Conservation (phyloP, 2,888 invertebrate genomes). For the Parnassius mnemosyne region DNA sequence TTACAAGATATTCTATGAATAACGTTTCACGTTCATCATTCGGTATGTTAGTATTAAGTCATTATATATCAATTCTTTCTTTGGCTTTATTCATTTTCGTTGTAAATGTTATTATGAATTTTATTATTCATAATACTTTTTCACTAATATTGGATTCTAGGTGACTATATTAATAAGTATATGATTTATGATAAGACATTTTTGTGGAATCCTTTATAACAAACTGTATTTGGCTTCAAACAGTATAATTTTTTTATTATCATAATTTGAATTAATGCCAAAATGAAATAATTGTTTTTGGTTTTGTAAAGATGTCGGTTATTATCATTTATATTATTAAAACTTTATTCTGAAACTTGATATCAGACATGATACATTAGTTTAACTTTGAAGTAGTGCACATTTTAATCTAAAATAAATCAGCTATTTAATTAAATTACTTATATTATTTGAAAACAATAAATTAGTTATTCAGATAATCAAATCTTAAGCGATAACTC, state of each 20-base stretch:
- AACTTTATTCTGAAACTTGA: too few relatives aligned
- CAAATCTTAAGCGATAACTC: too few relatives aligned
- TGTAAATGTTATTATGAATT: conserved; percentile 15
- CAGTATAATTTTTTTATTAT: neutral
- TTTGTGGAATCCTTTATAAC: neutral
- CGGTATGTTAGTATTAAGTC: conserved; percentile 21
- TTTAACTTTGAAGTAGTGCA: too few relatives aligned
- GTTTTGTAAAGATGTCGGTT: neutral
- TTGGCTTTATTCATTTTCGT: conserved; percentile 17
- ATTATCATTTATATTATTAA: neutral
- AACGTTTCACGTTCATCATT: conserved; percentile 33
- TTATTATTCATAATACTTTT: conserved; percentile 12
- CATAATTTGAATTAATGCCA: neutral
- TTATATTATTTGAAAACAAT: too few relatives aligned
- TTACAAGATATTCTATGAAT: conserved; percentile 50
- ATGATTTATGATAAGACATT: neutral
- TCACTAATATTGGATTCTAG: conserved; percentile 8
- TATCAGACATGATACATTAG: too few relatives aligned
- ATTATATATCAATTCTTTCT: conserved; percentile 19
- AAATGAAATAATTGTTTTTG: neutral
- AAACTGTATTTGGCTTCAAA: neutral
- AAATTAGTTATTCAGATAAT: too few relatives aligned
- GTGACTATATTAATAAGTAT: conserved; percentile 21
- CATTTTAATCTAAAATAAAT: too few relatives aligned
- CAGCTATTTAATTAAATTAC: too few relatives aligned